Base-by-base conservation (phyloP, 2,888 invertebrate genomes). In the Cylloceria caligata region DNA sequence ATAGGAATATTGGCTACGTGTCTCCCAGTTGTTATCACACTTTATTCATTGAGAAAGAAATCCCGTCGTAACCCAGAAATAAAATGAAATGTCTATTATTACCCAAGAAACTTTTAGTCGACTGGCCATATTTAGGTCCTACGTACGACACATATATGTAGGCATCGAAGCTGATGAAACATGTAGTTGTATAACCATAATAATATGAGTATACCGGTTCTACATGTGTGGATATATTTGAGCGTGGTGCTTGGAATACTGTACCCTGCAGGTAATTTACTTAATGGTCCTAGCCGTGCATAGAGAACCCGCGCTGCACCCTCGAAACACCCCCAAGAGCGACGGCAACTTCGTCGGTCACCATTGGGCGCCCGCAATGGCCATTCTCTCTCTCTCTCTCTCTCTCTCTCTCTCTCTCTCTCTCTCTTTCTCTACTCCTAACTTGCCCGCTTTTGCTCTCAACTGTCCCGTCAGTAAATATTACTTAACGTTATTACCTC, bases 401-500 rank as follows among this genome's bases (percentile, higher is more conserved):
- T n/a, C 57, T 24, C 21, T 24, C 11, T 27, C 64, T 49, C 80
- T 79, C 65, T 64, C 60, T n/a, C 47, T 49, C 52, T 11, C 34
- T 13, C 65, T 6, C 64, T 69, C 73, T 52, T 45, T n/a, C 57
- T 71, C 49, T 79, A 13, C 16, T 60, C 30, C 6, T 11, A 3
- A 21, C 47, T 45, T n/a, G 27, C 27, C 24, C 75, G 74, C 67
- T 71, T 60, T 7, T 34, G 19, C 34, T 64, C 52, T 60, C 74
- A 60, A 52, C 57, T 74, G 71, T 77, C 86, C 87, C 85, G 86
- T 88, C 87, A 86, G 87, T 88, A 88, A 89, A 89, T 89, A 89
- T 88, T 88, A 89, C 89, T 89, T 88, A 88, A 88, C 86, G 84
- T 88, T 88, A 89, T 89, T 89, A 87, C 85, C 83, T 83, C 84